These are phyloP conservation scores for Nasonovia ribisnigri DNA, from an alignment of 2,888 invertebrate genomes.

Conservation along the genomic window DNA sequence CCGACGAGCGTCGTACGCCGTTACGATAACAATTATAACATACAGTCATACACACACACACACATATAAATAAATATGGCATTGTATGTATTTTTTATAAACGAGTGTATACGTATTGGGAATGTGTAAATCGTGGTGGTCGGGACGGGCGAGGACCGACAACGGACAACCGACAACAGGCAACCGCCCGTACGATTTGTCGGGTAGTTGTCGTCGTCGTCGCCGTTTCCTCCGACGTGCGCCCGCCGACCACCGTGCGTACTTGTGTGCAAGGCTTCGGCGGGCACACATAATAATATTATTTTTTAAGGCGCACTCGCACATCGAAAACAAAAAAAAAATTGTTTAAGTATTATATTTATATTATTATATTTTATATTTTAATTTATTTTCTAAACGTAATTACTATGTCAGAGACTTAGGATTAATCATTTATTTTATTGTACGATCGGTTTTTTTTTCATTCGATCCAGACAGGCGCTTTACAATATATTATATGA, in stretches of 20 bases:
- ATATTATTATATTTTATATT: neutral
- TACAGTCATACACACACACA: neutral
- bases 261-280: neutral
- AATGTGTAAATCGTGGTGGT: neutral
- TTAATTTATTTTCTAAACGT: neutral
- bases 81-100: neutral
- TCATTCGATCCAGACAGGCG: neutral
- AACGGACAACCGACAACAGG: neutral
- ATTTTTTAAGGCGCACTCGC: neutral
- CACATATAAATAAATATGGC: neutral
- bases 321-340: neutral
- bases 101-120: neutral
- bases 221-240: neutral
- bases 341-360: conserved; percentile 32
- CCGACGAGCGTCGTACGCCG: neutral
- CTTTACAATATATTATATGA: neutral
- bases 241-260: neutral
- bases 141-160: neutral
- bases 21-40: neutral
- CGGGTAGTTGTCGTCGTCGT: neutral
- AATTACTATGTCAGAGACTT: neutral
- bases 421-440: neutral
- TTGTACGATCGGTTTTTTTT: neutral
- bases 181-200: neutral
- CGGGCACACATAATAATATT: neutral